A percentile compares a stretch with the other conserved stretches of the same genome.
Conservation (phyloP, 2,113 vertebrate genomes). For the Cebidichthys violaceus region DNA sequence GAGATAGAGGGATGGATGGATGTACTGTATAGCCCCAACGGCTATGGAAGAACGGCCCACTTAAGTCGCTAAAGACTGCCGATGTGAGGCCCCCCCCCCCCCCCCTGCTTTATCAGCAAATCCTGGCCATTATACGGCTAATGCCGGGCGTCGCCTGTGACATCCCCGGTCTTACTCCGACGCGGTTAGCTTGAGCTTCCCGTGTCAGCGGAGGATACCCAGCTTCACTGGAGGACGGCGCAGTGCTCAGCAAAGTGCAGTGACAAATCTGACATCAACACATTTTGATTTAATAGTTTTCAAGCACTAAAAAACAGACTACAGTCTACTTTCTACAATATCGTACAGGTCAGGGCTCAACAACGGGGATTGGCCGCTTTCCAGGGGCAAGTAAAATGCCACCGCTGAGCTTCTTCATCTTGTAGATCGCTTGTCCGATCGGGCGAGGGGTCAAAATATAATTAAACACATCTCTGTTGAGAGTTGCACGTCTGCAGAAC, state of each 20-base stretch:
- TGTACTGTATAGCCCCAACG: conserved; percentile 65
- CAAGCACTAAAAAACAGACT: not conserved
- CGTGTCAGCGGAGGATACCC: conserved; percentile 59
- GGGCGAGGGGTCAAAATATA: too few relatives aligned
- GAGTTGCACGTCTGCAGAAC: too few relatives aligned
- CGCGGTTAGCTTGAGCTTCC: conserved; percentile 68
- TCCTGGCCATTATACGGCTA: conserved; percentile 81
- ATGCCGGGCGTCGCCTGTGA: conserved; percentile 78
- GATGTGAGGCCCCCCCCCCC: conserved; percentile 69
- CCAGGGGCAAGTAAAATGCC: too few relatives aligned
- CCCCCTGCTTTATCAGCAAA: conserved; percentile 83
- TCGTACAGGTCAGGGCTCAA: not conserved
- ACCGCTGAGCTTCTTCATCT: too few relatives aligned
- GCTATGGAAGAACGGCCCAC: conserved; percentile 72
- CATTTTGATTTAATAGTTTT: not conserved
- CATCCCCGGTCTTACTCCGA: conserved; percentile 74
- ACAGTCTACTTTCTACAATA: not conserved
- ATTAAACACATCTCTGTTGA: too few relatives aligned
- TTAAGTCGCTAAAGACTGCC: conserved; percentile 80
- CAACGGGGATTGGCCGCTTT: too few relatives aligned
- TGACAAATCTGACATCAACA: conserved; percentile 9
- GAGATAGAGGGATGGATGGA: conserved; percentile 63
- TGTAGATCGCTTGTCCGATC: too few relatives aligned
- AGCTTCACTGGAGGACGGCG: conserved; percentile 37
- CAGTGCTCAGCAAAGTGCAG: conserved; percentile 23